Percentiles rank a stretch among this genome's conserved stretches.
phyloP scores from a whole-genome alignment of 2,797 vertebrate species.

The Diceros bicornis region DNA sequence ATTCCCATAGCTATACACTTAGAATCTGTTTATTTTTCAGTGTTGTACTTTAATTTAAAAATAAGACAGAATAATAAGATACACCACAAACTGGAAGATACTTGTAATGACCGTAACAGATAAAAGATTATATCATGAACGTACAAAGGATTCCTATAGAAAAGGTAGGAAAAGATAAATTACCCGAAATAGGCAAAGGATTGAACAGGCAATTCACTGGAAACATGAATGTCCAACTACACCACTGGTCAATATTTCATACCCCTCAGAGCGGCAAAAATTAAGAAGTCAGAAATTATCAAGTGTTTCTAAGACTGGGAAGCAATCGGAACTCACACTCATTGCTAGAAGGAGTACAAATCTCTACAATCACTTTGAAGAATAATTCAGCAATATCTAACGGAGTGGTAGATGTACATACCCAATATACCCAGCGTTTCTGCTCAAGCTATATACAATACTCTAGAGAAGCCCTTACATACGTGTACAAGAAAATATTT shows the following conservation, averaged over 20 bases:
- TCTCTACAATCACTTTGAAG: background rate
- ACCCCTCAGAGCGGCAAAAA: background rate
- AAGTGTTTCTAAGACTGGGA: background rate
- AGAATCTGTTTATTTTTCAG: background rate
- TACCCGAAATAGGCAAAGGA: background rate
- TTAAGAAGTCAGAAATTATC: background rate
- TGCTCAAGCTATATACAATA: background rate
- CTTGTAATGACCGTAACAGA: background rate
- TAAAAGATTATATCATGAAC: background rate
- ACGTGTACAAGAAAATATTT: background rate
- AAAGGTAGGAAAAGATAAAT: background rate
- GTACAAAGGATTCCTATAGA: background rate
- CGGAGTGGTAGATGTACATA: accelerated
- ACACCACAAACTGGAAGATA: background rate
- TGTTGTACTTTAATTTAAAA: background rate
- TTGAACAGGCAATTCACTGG: background rate
- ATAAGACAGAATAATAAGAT: background rate
- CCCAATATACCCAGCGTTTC: background rate
- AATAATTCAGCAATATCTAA: background rate
- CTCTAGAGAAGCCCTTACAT: background rate
- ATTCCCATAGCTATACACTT: background rate
- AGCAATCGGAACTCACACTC: background rate
- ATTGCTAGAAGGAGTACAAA: background rate
- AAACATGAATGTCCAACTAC: background rate
- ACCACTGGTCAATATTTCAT: background rate